Percentiles rank a stretch among this genome's conserved stretches.
phyloP scores from a whole-genome alignment of 1,140 invertebrate species.

The Coenobita brevimanus region DNA sequence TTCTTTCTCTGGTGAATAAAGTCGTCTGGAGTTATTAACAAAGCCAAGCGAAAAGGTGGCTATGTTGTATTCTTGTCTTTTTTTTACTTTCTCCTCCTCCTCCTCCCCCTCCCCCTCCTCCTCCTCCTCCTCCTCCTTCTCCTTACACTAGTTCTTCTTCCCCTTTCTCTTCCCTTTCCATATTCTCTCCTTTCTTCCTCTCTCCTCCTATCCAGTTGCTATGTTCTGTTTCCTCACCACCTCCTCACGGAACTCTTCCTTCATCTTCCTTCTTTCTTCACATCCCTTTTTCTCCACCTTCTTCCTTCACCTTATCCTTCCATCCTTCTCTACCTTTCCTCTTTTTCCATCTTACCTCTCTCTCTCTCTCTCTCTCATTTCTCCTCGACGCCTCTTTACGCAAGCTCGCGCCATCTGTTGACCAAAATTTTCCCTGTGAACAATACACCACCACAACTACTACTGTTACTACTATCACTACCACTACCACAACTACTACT shows the following conservation, averaged over 20 bases:
- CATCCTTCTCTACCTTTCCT: too few relatives aligned
- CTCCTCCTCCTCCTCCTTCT: not conserved
- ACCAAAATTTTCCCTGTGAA: not conserved
- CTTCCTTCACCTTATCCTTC: not conserved
- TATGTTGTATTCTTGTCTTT: not conserved
- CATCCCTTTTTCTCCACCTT: not conserved
- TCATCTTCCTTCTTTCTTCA: not conserved
- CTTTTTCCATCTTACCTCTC: too few relatives aligned
- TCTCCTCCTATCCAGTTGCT: not conserved
- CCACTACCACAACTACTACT: too few relatives aligned
- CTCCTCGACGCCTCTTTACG: too few relatives aligned
- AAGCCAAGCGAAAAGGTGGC: not conserved
- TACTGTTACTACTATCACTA: not conserved
- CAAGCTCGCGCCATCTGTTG: slow-evolving; percentile 30
- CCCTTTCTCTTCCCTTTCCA: not conserved
- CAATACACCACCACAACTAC: too few relatives aligned
- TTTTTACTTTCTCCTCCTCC: not conserved
- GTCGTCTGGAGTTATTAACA: too few relatives aligned
- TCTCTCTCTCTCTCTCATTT: too few relatives aligned
- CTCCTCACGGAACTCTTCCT: not conserved
- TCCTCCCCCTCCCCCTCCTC: not conserved
- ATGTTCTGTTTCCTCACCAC: not conserved
- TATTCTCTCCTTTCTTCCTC: not conserved
- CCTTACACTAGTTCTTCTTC: not conserved
- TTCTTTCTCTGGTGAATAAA: too few relatives aligned